These are phyloP conservation scores for Herpetotheres cachinnans DNA, from an alignment of 2,113 vertebrate genomes.

Conservation along the genomic window DNA sequence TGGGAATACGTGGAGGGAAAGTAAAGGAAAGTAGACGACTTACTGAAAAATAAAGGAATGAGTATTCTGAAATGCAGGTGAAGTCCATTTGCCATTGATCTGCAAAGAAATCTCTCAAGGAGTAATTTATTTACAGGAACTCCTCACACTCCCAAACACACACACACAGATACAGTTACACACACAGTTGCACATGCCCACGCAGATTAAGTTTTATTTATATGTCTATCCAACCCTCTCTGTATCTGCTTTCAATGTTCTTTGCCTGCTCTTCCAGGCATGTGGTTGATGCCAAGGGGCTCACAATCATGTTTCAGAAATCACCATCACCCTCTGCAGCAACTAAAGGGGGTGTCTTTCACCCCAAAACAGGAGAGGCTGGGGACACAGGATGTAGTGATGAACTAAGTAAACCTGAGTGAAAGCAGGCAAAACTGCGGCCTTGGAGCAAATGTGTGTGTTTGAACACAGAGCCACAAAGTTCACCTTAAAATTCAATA, in stretches of 20 bases:
- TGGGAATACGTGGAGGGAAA: background rate
- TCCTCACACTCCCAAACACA: background rate
- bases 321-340: background rate
- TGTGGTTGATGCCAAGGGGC: background rate
- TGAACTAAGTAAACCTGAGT: background rate
- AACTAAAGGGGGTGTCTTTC: background rate
- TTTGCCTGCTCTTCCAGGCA: background rate
- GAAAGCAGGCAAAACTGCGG: background rate
- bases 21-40: background rate
- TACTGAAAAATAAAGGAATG: background rate
- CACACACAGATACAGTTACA: accelerated
- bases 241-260: background rate
- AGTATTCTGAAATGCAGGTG: background rate
- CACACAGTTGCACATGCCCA: background rate
- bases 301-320: background rate
- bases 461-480: background rate
- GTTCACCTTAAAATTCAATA: background rate
- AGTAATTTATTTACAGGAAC: background rate
- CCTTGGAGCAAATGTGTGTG: background rate
- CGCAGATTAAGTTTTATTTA: background rate
- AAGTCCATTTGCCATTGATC: background rate
- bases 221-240: background rate
- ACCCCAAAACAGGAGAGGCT: background rate
- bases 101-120: background rate
- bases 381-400: background rate